Base-by-base conservation (phyloP, 1,140 invertebrate genomes). In the Zelostemma sp. region DNA sequence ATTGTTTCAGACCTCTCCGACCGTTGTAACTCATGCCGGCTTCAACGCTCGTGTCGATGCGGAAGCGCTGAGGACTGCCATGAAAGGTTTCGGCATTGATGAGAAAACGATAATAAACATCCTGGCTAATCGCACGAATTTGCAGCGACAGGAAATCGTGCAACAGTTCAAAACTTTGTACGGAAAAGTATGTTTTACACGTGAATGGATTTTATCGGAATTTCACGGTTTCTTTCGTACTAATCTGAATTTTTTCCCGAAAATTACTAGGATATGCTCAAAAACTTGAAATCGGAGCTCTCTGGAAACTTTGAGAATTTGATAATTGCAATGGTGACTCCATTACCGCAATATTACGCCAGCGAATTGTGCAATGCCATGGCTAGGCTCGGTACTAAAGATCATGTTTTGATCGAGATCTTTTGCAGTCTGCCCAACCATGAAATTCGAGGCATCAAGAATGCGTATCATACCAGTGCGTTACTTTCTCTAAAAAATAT, bases 251-350 rank as follows among this genome's bases (percentile, higher is more conserved):
- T 35, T 35, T 35, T 35, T 35, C n/a, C 31, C n/a, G 8, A n/a
- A 51, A 66, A 59, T 35, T 59, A 40, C 77, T n/a, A 97, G 92
- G 95, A 98, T 84, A 85, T 98, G 46, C 89, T 96, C 25, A 92
- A 93, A 61, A 94, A 98, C 71, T 86, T 99, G 62, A 96, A 97
- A 79, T 94, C 93, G 56, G 96, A 98, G 83, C 87, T 95, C 2
- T 91, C 90, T 73, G 96, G 96, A 17, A 95, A 96, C 75, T 97
- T 97, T 77, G 94, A 98, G 82, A 91, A 96, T 68, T 82, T 96
- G 0, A 80, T 98, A 3, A 85, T 97, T 18, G 94, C 94, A 0
- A 85, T 98, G 71, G 93, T 99, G 91, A 95, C 91, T 57, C 93
- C 95, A 0, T 88, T 96, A 43, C 91, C 92, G 1, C 91, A 95